Conservation (phyloP, 2,797 vertebrate genomes). For the Jordanella pulchra region DNA sequence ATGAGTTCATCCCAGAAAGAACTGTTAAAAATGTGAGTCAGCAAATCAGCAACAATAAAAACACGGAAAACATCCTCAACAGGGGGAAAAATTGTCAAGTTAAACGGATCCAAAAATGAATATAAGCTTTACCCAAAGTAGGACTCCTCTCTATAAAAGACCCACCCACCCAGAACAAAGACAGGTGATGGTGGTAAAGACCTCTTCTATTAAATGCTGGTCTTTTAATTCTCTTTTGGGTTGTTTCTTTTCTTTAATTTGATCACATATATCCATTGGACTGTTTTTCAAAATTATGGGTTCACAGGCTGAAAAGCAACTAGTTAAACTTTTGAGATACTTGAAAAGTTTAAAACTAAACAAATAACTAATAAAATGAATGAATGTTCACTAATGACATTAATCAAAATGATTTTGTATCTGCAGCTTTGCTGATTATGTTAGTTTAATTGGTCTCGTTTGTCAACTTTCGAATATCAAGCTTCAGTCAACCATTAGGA, state of each 20-base stretch:
- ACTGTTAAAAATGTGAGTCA: background rate
- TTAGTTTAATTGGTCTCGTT: too few species aligned
- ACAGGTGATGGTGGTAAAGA: conserved; percentile 1
- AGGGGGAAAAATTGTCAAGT: background rate
- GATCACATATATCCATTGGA: background rate
- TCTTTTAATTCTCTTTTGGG: background rate
- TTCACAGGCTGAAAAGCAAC: background rate
- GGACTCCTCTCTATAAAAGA: background rate
- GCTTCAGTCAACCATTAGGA: background rate
- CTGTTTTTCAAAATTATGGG: background rate
- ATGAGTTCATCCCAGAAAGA: background rate
- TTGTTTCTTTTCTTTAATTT: background rate
- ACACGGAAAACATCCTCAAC: background rate
- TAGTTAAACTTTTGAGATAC: background rate
- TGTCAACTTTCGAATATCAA: too few species aligned
- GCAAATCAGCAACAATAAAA: background rate
- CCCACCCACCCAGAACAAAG: background rate
- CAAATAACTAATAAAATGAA: background rate
- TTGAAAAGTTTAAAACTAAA: background rate
- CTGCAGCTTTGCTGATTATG: background rate
- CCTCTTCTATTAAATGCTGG: background rate
- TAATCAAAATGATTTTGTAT: background rate
- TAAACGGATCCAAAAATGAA: background rate
- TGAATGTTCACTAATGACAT: background rate
- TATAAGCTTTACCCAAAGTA: background rate